Base-by-base conservation (phyloP, 2,113 vertebrate genomes). In the Myanophis thanlyinensis region DNA sequence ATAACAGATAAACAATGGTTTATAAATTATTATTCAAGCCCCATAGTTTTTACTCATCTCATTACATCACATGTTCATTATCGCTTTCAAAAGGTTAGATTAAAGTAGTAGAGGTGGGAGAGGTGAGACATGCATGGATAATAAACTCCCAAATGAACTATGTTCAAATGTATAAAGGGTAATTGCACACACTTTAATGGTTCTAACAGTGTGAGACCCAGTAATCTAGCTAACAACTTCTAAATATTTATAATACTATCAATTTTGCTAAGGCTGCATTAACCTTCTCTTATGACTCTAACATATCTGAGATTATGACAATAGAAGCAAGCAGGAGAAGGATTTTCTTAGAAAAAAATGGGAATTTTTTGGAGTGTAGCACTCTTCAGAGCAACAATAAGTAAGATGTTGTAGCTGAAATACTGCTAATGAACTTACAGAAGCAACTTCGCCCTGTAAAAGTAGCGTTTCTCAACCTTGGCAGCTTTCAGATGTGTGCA, bases 231-330 rank as follows among this genome's bases (percentile, higher is more conserved):
- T 67, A 92, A 88, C 35, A 93, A 88, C 35, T 90, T 91, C 67
- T 93, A 91, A 94, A 93, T 91, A 92, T 91, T 91, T 80, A 49
- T 85, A 59, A 3, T 90, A 44, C 86, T 93, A 8, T 80, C 73
- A 40, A 7, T 20, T 44, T 80, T 80, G 35, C 67, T 73, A 40
- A 95, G 44, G 93, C 30, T 90, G 88, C 92, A n/a, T 90, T 93
- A 93, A 93, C 15, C 84, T 88, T 92, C 94, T 91, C 92, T 93
- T n/a, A 91, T 92, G 86, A 44, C 90, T 87, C 54, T 90, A 56
- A 91, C 46, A 62, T 88, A 87, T 86, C 40, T 93, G 87, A 94
- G 91, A 44, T 92, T 18, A n/a, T 91, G 88, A 25, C 9, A 92
- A 25, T 1, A 67, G 96, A 95, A 44, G 53, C 40, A 52, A 62